Conservation (phyloP, 2,797 vertebrate species). For the Anguilla anguilla region DNA sequence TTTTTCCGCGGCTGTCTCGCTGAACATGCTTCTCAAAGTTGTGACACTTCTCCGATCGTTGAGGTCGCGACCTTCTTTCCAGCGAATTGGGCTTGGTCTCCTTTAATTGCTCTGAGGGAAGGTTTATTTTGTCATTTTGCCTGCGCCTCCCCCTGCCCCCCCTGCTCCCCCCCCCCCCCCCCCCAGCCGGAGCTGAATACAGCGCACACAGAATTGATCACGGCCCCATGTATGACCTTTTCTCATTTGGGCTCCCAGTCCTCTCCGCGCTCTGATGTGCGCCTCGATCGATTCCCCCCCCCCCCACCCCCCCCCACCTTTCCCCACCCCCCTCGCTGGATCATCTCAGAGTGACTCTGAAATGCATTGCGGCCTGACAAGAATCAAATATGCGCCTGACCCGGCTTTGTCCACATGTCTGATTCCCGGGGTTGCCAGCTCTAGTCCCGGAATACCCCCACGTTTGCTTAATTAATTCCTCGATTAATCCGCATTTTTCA, state of each 20-base stretch:
- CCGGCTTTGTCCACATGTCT: background rate
- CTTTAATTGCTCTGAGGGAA: constrained; percentile 65
- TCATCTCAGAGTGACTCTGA: constrained; percentile 16
- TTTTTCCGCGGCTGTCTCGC: constrained; percentile 36
- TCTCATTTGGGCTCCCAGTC: constrained; percentile 60
- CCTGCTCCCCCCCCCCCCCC: constrained; percentile 42
- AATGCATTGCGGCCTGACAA: background rate
- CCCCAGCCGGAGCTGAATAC: constrained; percentile 65
- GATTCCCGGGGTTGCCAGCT: background rate
- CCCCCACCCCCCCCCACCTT: no score
- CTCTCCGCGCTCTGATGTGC: constrained; percentile 64
- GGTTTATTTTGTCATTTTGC: constrained; percentile 39
- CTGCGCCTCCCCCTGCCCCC: background rate
- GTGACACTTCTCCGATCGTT: constrained; percentile 51
- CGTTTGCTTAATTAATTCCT: background rate
- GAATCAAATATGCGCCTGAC: background rate
- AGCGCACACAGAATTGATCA: constrained; percentile 69
- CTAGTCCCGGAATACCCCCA: background rate
- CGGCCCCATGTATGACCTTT: constrained; percentile 74
- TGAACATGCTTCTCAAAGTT: constrained; percentile 35
- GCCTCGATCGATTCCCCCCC: constrained; percentile 61
- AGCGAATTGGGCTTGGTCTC: constrained; percentile 58
- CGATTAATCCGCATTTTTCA: background rate
- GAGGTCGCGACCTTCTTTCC: constrained; percentile 58
- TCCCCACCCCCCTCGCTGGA: constrained; percentile 35